Conservation (phyloP, 2,113 vertebrate genomes). For the Stercorarius parasiticus region DNA sequence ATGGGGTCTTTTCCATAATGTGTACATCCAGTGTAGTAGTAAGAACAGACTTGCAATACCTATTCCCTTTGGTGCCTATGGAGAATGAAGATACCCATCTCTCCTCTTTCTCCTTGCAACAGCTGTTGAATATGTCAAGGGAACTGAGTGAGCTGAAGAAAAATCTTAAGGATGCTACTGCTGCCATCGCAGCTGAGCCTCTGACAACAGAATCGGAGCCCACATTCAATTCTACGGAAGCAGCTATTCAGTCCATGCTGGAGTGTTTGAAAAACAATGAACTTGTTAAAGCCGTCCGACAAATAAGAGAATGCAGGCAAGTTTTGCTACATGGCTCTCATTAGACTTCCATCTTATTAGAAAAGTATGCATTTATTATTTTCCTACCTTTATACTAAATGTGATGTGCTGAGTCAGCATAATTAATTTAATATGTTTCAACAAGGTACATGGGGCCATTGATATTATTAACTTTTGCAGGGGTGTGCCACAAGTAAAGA, state of each 20-base stretch:
- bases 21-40: background rate
- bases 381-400: background rate
- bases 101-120: slow-evolving; percentile 13
- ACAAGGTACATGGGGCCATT: background rate
- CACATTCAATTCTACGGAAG: slow-evolving; percentile 86
- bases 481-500: background rate
- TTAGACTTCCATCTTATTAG: background rate
- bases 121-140: slow-evolving; percentile 97
- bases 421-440: background rate
- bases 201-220: slow-evolving; percentile 78
- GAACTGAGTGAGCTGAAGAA: slow-evolving; percentile 93
- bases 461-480: background rate
- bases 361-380: background rate
- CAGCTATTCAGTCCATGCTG: slow-evolving; percentile 93
- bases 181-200: slow-evolving; percentile 83
- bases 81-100: background rate
- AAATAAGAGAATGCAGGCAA: slow-evolving; percentile 96
- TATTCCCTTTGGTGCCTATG: background rate
- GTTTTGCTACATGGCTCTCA: background rate
- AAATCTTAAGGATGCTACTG: slow-evolving; percentile 88
- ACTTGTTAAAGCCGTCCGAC: slow-evolving; percentile 87
- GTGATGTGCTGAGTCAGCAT: background rate
- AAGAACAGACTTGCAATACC: background rate
- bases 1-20: background rate
- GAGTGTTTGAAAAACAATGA: slow-evolving; percentile 94